A percentile compares a stretch with the other conserved stretches of the same genome.
Evolutionary conservation across 2,888 invertebrate species (phyloP).

Genomic region (Stramonita haemastoma): DNA sequence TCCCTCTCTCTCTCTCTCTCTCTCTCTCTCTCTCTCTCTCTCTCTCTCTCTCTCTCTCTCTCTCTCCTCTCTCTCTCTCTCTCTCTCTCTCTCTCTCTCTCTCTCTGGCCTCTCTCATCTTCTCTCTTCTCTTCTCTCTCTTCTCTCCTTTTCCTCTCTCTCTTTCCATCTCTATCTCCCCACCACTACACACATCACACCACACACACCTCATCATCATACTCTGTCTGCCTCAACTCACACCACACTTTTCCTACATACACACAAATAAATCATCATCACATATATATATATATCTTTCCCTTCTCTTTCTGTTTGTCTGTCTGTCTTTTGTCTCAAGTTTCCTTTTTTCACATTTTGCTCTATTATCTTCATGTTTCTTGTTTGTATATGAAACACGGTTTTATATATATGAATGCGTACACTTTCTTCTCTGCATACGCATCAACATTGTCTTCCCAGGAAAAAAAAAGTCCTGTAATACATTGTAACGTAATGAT

Average conservation of each 20-base stretch:
- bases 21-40: neutral
- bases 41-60: neutral
- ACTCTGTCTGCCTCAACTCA: no score
- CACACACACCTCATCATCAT: neutral
- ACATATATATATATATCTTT: no score
- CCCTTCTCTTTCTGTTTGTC: no score
- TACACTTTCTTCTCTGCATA: neutral
- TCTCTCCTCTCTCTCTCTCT: neutral
- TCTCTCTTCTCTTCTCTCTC: neutral
- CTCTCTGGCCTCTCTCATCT: neutral
- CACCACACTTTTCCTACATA: no score
- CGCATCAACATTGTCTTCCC: no score
- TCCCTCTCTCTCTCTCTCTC: neutral
- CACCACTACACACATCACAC: neutral
- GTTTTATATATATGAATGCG: neutral
- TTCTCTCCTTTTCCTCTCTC: neutral
- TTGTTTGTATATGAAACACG: neutral
- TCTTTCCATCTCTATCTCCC: neutral
- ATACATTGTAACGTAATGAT: no score
- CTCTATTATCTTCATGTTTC: neutral
- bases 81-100: neutral
- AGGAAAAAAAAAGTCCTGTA: no score
- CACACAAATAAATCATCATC: no score
- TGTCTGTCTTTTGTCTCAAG: neutral
- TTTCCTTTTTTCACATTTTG: neutral